Conservation (phyloP, 1,140 invertebrate species). For the Drosophila novamexicana region DNA sequence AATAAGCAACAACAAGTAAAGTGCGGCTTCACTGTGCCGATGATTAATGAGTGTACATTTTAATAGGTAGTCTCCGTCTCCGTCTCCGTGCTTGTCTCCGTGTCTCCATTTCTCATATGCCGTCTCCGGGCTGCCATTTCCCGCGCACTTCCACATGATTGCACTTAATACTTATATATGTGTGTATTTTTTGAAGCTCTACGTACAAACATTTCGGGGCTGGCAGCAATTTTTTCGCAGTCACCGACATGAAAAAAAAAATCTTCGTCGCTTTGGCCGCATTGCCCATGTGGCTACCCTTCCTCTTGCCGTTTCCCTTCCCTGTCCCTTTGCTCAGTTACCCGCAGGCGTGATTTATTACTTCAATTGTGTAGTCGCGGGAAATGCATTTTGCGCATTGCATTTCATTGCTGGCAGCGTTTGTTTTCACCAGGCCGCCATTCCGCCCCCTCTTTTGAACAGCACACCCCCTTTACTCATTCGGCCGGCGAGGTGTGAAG, state of each 20-base stretch:
- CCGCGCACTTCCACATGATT: constrained; percentile 78
- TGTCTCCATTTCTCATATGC: constrained; percentile 9
- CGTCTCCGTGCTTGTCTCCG: constrained; percentile 10
- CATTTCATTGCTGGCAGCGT: constrained; percentile 76
- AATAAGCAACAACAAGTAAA: constrained; percentile 57
- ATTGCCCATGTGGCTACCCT: constrained; percentile 34
- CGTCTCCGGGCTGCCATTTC: constrained; percentile 54
- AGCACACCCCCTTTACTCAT: neutral
- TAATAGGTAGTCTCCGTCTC: constrained; percentile 74
- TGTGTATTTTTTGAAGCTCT: constrained; percentile 18
- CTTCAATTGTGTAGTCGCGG: constrained; percentile 81
- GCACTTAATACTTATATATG: constrained; percentile 72
- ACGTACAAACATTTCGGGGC: constrained; percentile 28
- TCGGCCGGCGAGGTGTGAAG: constrained; percentile 68
- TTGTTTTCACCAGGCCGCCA: constrained; percentile 54
- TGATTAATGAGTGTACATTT: constrained; percentile 81
- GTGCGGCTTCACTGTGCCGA: constrained; percentile 39
- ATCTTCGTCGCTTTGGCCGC: constrained; percentile 35
- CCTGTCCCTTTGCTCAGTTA: constrained; percentile 4
- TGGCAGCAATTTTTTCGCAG: constrained; percentile 35
- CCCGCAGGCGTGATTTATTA: constrained; percentile 72
- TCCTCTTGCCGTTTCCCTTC: neutral
- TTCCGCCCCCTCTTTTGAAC: neutral
- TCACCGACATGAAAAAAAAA: constrained; percentile 54
- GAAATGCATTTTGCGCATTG: constrained; percentile 82